A percentile compares a stretch with the other conserved stretches of the same genome.
Conservation (phyloP, 2,113 vertebrate species). For the Thamnophis sirtalis region DNA sequence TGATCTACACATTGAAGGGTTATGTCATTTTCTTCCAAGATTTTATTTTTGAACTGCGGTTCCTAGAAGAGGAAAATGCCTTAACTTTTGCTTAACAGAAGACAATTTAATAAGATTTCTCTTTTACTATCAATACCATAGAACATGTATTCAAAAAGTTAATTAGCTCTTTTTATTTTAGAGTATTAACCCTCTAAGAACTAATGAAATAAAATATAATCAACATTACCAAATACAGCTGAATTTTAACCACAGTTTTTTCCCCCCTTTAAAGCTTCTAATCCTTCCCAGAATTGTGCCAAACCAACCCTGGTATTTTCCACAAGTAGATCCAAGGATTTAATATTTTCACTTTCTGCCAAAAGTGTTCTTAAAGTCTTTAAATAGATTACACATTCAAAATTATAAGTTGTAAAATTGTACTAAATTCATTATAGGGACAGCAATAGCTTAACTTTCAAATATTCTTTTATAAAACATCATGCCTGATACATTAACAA, state of each 20-base stretch:
- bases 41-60: constrained; percentile 80
- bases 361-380: background rate
- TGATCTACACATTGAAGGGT: constrained; percentile 86
- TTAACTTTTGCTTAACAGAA: background rate
- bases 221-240: background rate
- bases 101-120: background rate
- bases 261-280: background rate
- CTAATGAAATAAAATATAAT: background rate
- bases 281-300: background rate
- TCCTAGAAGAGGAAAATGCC: constrained; percentile 63
- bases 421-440: background rate
- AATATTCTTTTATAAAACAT: background rate
- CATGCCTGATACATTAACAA: background rate
- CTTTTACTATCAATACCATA: background rate
- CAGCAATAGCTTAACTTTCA: background rate
- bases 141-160: background rate
- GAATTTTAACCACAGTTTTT: background rate
- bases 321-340: background rate
- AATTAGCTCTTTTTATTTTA: background rate
- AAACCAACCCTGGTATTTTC: background rate
- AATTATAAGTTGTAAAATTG: background rate
- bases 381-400: background rate
- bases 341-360: background rate
- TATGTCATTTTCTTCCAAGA: constrained; percentile 85
- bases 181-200: background rate